These are phyloP conservation scores for Epinephelus fuscoguttatus DNA, from an alignment of 2,113 vertebrate species.

Conservation along the genomic window DNA sequence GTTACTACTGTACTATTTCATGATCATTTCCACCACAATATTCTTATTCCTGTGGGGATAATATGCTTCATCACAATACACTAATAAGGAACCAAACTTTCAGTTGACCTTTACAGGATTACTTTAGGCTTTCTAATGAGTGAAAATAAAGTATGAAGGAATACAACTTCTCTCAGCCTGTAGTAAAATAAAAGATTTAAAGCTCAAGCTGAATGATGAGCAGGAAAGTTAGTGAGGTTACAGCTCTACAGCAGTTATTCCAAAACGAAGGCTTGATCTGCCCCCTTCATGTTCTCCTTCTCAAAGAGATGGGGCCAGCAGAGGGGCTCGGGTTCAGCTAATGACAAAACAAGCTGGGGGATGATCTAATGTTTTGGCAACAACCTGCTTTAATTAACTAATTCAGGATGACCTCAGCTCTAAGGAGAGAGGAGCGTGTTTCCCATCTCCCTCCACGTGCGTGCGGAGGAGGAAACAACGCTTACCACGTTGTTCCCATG, in stretches of 20 bases:
- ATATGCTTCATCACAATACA: background rate
- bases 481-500: slow-evolving; percentile 53
- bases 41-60: background rate
- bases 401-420: slow-evolving; percentile 65
- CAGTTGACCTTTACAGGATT: background rate
- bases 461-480: slow-evolving; percentile 49
- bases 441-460: slow-evolving; percentile 34
- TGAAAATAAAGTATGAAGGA: background rate
- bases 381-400: slow-evolving; percentile 74
- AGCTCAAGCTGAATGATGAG: background rate
- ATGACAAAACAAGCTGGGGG: slow-evolving; percentile 71
- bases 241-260: background rate
- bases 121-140: background rate
- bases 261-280: background rate
- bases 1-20: background rate
- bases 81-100: background rate
- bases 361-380: slow-evolving; percentile 77
- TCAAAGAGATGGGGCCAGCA: slow-evolving; percentile 32
- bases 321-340: slow-evolving; percentile 48
- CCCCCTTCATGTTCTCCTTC: slow-evolving; percentile 26
- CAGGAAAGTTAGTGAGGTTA: background rate
- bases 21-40: background rate
- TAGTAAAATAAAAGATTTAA: background rate
- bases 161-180: background rate
- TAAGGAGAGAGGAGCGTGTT: slow-evolving; percentile 35